These are phyloP conservation scores for Euclidia mi DNA, from an alignment of 2,888 invertebrate species.

Conservation along the genomic window DNA sequence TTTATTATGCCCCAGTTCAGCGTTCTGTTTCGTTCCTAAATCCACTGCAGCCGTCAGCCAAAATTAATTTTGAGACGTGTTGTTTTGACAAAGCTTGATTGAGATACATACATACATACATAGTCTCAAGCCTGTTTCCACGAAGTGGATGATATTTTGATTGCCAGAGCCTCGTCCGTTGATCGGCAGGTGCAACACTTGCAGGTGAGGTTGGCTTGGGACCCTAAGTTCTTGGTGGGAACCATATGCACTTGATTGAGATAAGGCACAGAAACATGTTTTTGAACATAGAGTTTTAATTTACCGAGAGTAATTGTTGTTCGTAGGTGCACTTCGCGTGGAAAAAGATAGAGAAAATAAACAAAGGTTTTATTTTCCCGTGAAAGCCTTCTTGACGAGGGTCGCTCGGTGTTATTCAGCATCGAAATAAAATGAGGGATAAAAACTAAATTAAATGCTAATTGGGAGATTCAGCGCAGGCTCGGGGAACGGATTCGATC, in stretches of 20 bases:
- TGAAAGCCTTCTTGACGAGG: constrained; percentile 83
- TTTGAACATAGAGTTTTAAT: constrained; percentile 77
- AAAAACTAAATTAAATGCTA: constrained; percentile 86
- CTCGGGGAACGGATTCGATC: constrained; percentile 65
- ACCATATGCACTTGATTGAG: too few relatives aligned
- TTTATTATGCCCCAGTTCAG: constrained; percentile 37
- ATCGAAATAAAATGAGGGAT: constrained; percentile 83
- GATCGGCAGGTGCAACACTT: too few relatives aligned
- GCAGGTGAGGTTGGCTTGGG: too few relatives aligned
- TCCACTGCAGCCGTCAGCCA: constrained; percentile 36
- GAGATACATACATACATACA: too few relatives aligned
- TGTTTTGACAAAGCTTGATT: constrained; percentile 38
- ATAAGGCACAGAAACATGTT: constrained; percentile 74
- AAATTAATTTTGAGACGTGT: constrained; percentile 42
- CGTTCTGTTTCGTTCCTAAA: constrained; percentile 37
- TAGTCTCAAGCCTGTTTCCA: too few relatives aligned
- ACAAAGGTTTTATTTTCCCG: constrained; percentile 79
- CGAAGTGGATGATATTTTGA: too few relatives aligned
- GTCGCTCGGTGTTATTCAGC: constrained; percentile 80
- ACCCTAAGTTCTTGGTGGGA: too few relatives aligned
- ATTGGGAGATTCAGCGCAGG: constrained; percentile 78
- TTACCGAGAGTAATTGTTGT: constrained; percentile 76
- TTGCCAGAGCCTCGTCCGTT: too few relatives aligned
- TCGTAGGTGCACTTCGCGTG: constrained; percentile 73
- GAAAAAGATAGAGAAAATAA: constrained; percentile 79